Conservation (phyloP, 2,113 vertebrate species). For the Pseudopipra pipra region DNA sequence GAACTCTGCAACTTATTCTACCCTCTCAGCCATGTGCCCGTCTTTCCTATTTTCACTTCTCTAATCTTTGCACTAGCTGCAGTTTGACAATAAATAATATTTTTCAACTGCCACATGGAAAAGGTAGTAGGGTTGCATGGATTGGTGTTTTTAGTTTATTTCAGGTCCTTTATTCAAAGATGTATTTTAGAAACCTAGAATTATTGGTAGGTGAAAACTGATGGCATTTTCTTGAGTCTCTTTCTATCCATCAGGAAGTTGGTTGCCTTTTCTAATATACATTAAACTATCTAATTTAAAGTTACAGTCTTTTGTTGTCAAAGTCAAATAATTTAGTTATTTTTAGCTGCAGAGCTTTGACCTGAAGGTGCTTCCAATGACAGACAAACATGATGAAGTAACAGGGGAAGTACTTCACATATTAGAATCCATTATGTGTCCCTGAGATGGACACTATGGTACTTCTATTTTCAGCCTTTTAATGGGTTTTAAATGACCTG, state of each 20-base stretch:
- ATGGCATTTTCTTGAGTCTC: neutral
- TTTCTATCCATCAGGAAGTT: neutral
- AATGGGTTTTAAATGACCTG: neutral
- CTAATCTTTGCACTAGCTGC: neutral
- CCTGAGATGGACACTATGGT: neutral
- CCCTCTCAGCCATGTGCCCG: neutral
- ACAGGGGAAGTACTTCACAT: neutral
- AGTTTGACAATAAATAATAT: neutral
- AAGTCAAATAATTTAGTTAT: neutral
- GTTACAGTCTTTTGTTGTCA: neutral
- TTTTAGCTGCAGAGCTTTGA: neutral
- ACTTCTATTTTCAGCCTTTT: slow-evolving; percentile 26
- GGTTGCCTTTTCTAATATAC: neutral
- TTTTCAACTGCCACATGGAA: neutral
- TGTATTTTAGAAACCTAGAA: neutral
- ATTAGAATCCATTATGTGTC: neutral
- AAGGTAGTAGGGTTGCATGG: neutral
- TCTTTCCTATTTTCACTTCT: neutral
- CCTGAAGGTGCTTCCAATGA: neutral
- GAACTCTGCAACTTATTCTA: neutral
- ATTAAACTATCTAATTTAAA: neutral
- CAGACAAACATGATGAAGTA: neutral
- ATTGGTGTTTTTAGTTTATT: neutral
- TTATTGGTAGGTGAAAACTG: neutral
- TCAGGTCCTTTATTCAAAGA: neutral